Evolutionary conservation across 2,888 invertebrate genomes (phyloP), one percentile per base, ranked within the genome.

Genomic region (Coelinius sp.): DNA sequence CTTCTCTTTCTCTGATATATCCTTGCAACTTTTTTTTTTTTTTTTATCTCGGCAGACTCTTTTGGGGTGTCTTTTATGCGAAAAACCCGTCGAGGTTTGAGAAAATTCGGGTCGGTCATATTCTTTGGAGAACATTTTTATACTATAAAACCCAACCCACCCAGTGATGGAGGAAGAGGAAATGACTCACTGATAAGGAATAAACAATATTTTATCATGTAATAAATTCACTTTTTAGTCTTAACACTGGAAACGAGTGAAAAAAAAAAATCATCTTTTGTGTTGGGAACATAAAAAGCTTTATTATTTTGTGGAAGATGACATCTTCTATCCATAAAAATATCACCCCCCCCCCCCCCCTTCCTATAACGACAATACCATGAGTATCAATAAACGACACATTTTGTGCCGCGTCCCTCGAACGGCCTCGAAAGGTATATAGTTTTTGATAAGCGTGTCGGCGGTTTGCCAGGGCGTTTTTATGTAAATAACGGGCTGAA

Each of bases 381-480:
- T n/a, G 25, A 22, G 53, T 53, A n/a, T n/a, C 14, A 31, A 27
- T 63, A 17, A 41, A 63, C 41, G 41, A 38, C 22, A 41, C 17
- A 41, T n/a, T n/a, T n/a, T n/a, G n/a, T n/a, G n/a, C n/a, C n/a
- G 22, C 44, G 63, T 41, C 63, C 63, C 63, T 63, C 41, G 41
- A 63, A 63, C 63, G 63, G 38, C 63, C 63, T 63, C 63, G 63
- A 41, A 44, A 41, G 41, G 41, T 63, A 63, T 63, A 63, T 63
- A 4, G 63, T 63, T 63, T 35, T 63, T 41, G 63, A 63, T 63
- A 63, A 63, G 63, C 41, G 41, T 41, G 59, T 59, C 59, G 59
- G 59, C 59, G 59, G 59, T 59, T 31, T 20, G 31, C 1, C 35
- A 17, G 59, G 31, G 27, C 59, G 59, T 59, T 59, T 59, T 59